These are phyloP conservation scores for Anagyrus pseudococci DNA, from an alignment of 2,888 invertebrate species.

Conservation along the genomic window DNA sequence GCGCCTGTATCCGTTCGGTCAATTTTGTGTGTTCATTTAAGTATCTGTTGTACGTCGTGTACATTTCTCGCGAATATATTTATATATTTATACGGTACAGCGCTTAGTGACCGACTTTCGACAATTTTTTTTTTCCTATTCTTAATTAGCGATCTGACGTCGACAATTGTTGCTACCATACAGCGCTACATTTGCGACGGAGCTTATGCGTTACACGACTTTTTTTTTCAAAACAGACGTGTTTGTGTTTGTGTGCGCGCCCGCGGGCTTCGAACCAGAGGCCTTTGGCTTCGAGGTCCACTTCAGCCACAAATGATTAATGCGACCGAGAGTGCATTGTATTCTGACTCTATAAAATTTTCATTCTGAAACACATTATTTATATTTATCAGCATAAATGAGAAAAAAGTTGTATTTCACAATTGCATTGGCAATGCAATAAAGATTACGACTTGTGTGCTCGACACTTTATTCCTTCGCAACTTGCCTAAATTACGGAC, in stretches of 20 bases:
- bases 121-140: slow-evolving; percentile 9
- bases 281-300: too few relatives aligned
- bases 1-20: too few relatives aligned
- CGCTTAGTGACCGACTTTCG: slow-evolving; percentile 19
- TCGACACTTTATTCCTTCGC: too few relatives aligned
- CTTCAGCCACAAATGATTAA: too few relatives aligned
- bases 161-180: slow-evolving; percentile 17
- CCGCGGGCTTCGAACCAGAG: too few relatives aligned
- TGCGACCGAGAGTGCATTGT: slow-evolving; percentile 25
- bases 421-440: slow-evolving; percentile 19
- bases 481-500: slow-evolving; percentile 19
- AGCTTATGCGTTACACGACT: too few relatives aligned
- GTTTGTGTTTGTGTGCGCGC: too few relatives aligned
- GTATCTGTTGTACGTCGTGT: background rate
- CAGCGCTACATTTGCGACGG: too few relatives aligned
- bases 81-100: slow-evolving; percentile 27
- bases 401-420: slow-evolving; percentile 13
- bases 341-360: too few relatives aligned
- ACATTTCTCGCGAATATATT: background rate
- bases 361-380: too few relatives aligned
- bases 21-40: slow-evolving; percentile 5
- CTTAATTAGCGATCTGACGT: slow-evolving; percentile 5
- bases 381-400: background rate
- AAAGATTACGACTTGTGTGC: slow-evolving; percentile 3
- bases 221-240: too few relatives aligned